Conservation (phyloP, 2,113 vertebrate species). For the Diphyllodes magnificus region DNA sequence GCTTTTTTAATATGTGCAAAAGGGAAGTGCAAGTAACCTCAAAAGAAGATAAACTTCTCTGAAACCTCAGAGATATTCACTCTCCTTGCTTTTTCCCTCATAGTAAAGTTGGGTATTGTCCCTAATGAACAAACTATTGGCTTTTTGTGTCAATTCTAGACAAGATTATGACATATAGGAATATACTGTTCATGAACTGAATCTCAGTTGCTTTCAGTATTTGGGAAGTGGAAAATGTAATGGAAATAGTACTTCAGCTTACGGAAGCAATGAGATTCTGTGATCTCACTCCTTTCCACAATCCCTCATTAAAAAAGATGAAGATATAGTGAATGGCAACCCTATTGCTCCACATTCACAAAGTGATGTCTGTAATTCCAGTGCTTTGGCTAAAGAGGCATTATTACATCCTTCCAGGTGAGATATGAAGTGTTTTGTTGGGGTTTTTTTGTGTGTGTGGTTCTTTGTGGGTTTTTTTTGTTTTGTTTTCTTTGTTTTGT, state of each 20-base stretch:
- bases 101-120: background rate
- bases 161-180: background rate
- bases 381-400: background rate
- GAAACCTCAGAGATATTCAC: background rate
- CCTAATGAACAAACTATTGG: background rate
- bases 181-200: background rate
- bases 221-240: background rate
- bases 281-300: background rate
- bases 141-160: background rate
- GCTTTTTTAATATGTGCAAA: background rate
- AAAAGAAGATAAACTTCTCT: background rate
- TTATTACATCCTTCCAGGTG: background rate
- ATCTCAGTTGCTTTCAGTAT: background rate
- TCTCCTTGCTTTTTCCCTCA: background rate
- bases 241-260: background rate
- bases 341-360: background rate
- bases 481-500: too few relatives aligned
- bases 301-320: background rate
- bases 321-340: background rate
- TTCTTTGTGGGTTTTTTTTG: too few relatives aligned
- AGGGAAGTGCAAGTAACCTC: background rate
- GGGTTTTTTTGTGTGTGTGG: too few relatives aligned
- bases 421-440: background rate
- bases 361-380: background rate
- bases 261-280: background rate